These are phyloP conservation scores for Polyploca ridens DNA, from an alignment of 2,888 invertebrate genomes.

Conservation along the genomic window DNA sequence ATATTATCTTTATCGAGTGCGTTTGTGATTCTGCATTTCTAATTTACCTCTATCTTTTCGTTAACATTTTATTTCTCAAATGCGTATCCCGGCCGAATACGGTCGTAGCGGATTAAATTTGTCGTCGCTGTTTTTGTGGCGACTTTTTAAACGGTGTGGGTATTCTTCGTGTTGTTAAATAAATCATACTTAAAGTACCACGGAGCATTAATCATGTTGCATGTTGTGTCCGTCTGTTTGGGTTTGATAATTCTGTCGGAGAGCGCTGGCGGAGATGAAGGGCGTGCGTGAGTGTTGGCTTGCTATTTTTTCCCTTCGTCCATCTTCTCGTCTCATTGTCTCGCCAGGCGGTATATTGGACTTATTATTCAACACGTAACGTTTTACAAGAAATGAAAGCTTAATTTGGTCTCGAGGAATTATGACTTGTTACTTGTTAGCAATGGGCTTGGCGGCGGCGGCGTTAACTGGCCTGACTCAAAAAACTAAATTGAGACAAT, in stretches of 20 bases:
- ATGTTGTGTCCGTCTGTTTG: constrained; percentile 43
- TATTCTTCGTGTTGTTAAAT: constrained; percentile 58
- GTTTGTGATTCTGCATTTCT: constrained; percentile 61
- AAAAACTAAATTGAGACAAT: constrained; percentile 8
- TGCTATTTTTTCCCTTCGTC: constrained; percentile 44
- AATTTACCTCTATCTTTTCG: constrained; percentile 53
- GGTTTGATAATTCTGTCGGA: constrained; percentile 48
- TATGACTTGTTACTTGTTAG: constrained; percentile 15
- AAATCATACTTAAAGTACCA: constrained; percentile 63
- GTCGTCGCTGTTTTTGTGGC: constrained; percentile 49
- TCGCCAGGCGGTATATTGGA: constrained; percentile 44
- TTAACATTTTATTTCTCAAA: constrained; percentile 43
- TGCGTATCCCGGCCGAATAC: constrained; percentile 39
- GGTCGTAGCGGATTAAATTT: constrained; percentile 50
- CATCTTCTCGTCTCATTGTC: constrained; percentile 50
- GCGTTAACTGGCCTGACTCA: background rate
- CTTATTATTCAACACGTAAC: constrained; percentile 44
- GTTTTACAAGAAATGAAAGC: constrained; percentile 52
- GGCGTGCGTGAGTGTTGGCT: constrained; percentile 43
- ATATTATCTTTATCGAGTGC: constrained; percentile 67
- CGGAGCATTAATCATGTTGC: constrained; percentile 71
- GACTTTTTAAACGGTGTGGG: constrained; percentile 43
- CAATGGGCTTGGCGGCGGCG: background rate
- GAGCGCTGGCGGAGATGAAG: constrained; percentile 40
- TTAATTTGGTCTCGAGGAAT: constrained; percentile 43